phyloP scores from a whole-genome alignment of 2,797 vertebrate genomes.

The Acipenser ruthenus region DNA sequence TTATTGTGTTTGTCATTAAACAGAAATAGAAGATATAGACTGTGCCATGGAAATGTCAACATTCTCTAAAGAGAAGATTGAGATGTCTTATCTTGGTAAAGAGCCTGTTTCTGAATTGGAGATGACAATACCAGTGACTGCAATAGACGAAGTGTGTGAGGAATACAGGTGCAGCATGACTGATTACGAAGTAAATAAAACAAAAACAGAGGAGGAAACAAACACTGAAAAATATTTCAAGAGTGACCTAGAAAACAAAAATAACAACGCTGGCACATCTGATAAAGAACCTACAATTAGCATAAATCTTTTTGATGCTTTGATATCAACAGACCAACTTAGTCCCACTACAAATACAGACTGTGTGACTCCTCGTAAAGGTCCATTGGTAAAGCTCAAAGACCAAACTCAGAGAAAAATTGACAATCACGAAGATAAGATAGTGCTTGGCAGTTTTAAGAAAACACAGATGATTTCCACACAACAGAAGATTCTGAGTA shows the following conservation, averaged over 20 bases:
- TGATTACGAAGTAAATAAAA: conserved; percentile 28
- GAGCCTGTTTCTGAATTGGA: conserved; percentile 45
- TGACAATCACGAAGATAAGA: no score
- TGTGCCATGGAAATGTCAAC: conserved; percentile 31
- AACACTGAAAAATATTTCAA: conserved; percentile 27
- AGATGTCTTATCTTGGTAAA: conserved; percentile 17
- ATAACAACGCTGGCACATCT: conserved; percentile 63
- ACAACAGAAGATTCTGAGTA: conserved; percentile 20
- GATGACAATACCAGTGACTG: conserved; percentile 77
- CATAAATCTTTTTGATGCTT: no score
- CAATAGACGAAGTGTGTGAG: conserved; percentile 74
- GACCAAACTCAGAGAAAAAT: no score
- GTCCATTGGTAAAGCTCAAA: no score
- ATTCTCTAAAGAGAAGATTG: conserved; percentile 28
- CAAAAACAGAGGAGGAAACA: background rate
- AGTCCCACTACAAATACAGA: no score
- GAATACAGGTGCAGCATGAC: conserved; percentile 29
- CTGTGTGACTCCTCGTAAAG: no score
- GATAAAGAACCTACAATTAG: conserved; percentile 18
- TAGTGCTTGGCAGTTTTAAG: no score
- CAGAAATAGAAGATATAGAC: conserved; percentile 50
- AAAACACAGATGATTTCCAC: conserved; percentile 4
- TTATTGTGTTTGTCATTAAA: conserved; percentile 28
- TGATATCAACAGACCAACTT: no score
- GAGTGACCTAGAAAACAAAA: conserved; percentile 55